Base-by-base conservation (phyloP, 2,888 invertebrate species). In the Stenodema calcarata region DNA sequence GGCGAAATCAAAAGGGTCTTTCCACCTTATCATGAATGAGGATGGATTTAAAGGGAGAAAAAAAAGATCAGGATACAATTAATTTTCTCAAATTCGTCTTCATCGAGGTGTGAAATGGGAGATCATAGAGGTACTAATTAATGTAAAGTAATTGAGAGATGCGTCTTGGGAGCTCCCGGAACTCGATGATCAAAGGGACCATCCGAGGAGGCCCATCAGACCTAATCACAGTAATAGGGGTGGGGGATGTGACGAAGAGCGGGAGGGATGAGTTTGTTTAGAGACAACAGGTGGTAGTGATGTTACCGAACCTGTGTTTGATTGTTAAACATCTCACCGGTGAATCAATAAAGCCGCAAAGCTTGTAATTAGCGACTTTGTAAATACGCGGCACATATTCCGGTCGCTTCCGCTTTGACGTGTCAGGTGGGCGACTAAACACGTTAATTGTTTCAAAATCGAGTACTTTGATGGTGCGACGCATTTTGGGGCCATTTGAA, bases 271-370 rank as follows among this genome's bases (percentile, higher is more conserved):
- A 82, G 85, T 86, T 86, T 86, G 86, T 86, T 86, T 47, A 86
- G 69, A 18, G 78, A 86, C 86, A 86, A 86, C 86, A 86, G 86
- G 86, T 86, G 86, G 79, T n/a, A 41, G 23, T 79, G 86, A 86
- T 69, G 86, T 62, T 76, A 47, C 42, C 73, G 73, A 73, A 73
- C 73, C 84, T 84, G 84, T 47, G 75, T 84, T 84, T 84, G 84
- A 84, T 75, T 73, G 84, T 84, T 84, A 73, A 84, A 84, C 84
- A 73, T 84, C 50, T 47, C 18, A 42, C 42, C 14, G 54, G 27
- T 28, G n/a, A 84, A 84, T 84, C 84, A 35, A 84, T 84, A 84
- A 35, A 70, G 28, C 84, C 84, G 30, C 84, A 84, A 44, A 44
- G 84, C 18, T 62, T 69, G 84, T 73, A 84, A 84, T 84, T 84